phyloP scores from a whole-genome alignment of 2,797 vertebrate genomes.

The Argentina silus region DNA sequence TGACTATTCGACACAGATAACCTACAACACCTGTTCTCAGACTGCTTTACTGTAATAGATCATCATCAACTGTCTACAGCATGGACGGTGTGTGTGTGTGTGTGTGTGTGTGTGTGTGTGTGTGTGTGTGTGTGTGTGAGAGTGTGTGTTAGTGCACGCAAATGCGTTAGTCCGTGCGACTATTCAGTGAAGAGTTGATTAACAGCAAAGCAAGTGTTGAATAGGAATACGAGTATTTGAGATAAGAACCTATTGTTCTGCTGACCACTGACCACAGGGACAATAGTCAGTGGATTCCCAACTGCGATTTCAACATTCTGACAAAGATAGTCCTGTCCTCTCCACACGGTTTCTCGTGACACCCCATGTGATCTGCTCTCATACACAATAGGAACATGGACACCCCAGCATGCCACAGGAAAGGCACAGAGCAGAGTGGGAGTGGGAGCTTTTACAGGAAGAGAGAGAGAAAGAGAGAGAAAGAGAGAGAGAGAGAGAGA shows the following conservation, averaged over 20 bases:
- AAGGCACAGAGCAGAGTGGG: conserved; percentile 36
- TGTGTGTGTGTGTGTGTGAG: background rate
- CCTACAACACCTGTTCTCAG: conserved; percentile 55
- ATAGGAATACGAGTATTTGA: background rate
- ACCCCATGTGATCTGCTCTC: background rate
- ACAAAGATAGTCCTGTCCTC: conserved; percentile 16
- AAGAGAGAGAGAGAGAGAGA: conserved; percentile 6
- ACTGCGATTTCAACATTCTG: background rate
- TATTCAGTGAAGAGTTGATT: background rate
- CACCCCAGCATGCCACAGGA: conserved; percentile 54
- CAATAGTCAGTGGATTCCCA: background rate
- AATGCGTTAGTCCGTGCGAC: background rate
- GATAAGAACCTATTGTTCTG: background rate
- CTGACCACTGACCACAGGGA: background rate
- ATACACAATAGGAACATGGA: conserved; percentile 22
- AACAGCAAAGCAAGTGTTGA: background rate
- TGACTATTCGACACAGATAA: conserved; percentile 59
- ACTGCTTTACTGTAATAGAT: conserved; percentile 9
- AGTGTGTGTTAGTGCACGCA: background rate
- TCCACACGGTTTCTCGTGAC: conserved; percentile 28
- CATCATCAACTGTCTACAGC: background rate
- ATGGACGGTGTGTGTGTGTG: background rate
- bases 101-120: background rate
- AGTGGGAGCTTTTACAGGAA: conserved; percentile 15
- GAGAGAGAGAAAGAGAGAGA: background rate